Conservation (phyloP, 2,888 invertebrate species). For the Meiosimyza decipiens region DNA sequence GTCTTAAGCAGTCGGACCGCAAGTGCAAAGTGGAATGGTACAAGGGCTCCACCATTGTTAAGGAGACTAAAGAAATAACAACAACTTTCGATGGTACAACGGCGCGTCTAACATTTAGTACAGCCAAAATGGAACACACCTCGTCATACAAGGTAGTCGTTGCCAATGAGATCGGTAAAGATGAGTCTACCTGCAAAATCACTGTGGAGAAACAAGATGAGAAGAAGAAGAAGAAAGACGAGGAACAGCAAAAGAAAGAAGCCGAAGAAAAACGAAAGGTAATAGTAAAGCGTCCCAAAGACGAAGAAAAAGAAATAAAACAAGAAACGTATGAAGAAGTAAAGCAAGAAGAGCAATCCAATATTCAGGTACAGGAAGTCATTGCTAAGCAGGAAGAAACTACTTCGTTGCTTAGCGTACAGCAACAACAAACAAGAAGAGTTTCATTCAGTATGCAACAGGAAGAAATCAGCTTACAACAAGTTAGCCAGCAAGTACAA, state of each 20-base stretch:
- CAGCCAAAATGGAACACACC: slow-evolving; percentile 79
- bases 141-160: slow-evolving; percentile 88
- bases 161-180: slow-evolving; percentile 91
- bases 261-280: slow-evolving; percentile 66
- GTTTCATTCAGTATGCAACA: slow-evolving; percentile 41
- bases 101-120: slow-evolving; percentile 81
- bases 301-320: slow-evolving; percentile 52
- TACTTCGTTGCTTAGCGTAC: background rate
- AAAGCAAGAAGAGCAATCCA: slow-evolving; percentile 18
- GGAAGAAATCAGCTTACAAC: background rate
- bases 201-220: slow-evolving; percentile 75
- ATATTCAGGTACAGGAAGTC: slow-evolving; percentile 28
- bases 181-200: slow-evolving; percentile 86
- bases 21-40: slow-evolving; percentile 87
- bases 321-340: slow-evolving; percentile 33
- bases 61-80: slow-evolving; percentile 80
- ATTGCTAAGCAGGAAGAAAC: background rate
- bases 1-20: slow-evolving; percentile 80
- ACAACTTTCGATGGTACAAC: slow-evolving; percentile 87
- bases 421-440: slow-evolving; percentile 33
- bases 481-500: slow-evolving; percentile 4
- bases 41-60: slow-evolving; percentile 81
- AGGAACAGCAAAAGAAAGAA: slow-evolving; percentile 67
- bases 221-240: slow-evolving; percentile 70
- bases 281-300: slow-evolving; percentile 55